Evolutionary conservation across 2,888 invertebrate species (phyloP), one percentile per base, ranked within the genome.

Genomic region (Prionchulus punctatus): DNA sequence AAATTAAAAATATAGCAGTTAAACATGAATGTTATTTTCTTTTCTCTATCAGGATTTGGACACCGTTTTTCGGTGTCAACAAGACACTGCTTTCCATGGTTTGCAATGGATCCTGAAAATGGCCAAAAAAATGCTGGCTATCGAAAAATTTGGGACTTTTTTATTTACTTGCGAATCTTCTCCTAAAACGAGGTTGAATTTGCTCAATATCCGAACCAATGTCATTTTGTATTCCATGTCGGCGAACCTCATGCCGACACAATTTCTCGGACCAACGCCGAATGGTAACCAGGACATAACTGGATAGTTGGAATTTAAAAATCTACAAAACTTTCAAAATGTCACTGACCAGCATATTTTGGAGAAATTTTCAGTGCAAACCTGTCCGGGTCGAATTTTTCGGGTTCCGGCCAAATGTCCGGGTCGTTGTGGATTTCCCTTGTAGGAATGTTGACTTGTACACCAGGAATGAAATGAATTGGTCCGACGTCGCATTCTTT

Each of bases 181-280:
- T 2, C 47, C 27, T 15, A 30, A 12, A 12, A 25, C 27, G 2
- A 54, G 23, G 7, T 3, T 26, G 56, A 61, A 64, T 45, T 51
- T 58, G 2, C 58, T 57, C 27, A 65, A 21, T 26, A 66, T 31
- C 45, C 59, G 58, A 1, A 58, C 62, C 43, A 66, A 51, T 2
- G 65, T 60, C 53, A 62, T 60, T 53, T 66, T 66, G 58, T 62
- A 65, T 54, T 66, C 66, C 63, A 66, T 64, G 43, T 65, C 66
- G 15, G 67, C 67, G 54, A 67, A 67, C 30, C 67, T 45, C 63
- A 64, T 62, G 51, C 67, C 67, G 36, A 64, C 64, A 58, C 67
- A 67, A 57, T 62, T 64, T 27, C 67, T 54, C 2, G 67, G 67
- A 43, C 67, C 67, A 1, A 63, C 56, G n/a, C 67, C 67, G 54